Evolutionary conservation across 2,888 invertebrate species (phyloP), one percentile per base, ranked within the genome.

Genomic region (Gibbula magus): DNA sequence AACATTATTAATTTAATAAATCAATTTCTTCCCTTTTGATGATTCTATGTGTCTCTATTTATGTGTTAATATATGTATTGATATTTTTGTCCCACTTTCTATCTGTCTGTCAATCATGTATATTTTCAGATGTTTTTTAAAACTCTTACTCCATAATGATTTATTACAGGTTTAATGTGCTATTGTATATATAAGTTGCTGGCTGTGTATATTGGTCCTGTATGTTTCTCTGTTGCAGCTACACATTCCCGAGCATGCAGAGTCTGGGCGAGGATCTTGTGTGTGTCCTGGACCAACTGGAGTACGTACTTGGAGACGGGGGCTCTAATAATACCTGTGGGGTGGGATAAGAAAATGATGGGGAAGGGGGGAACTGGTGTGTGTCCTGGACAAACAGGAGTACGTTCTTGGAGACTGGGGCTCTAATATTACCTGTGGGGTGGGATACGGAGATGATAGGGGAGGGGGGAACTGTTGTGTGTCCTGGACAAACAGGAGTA

Each of bases 171-270:
- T 45, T 45, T 45, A 10, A 45, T 45, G 45, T 10, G 4, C 7
- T 35, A 5, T 35, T 45, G 45, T 45, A 10, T 45, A 13, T 45
- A 13, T 10, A 13, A 45, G 45, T n/a, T n/a, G 13, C 45, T 45
- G 29, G 25, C 61, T 61, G 61, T 29, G 29, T 61, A 61, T 61
- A 61, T 61, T 61, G 25, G 61, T 61, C 29, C 16, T 61, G 29
- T 61, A 13, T 61, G 25, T 61, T 56, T 61, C 29, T 25, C 29
- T 61, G 25, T 90, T 92, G 56, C 94, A 96, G 96, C 81, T 96
- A 96, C 92, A 95, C 95, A 85, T 97, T 96, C 93, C 97, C 97
- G 5, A 95, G 96, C 7, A 95, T 97, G 89, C 96, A 96, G 93
- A 95, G 95, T 32, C 93, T 97, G 76, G 97, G 96, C 67, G 96